Evolutionary conservation across 1,140 invertebrate species (phyloP), one percentile per base, ranked within the genome.

Genomic region (Scylla paramamosain): DNA sequence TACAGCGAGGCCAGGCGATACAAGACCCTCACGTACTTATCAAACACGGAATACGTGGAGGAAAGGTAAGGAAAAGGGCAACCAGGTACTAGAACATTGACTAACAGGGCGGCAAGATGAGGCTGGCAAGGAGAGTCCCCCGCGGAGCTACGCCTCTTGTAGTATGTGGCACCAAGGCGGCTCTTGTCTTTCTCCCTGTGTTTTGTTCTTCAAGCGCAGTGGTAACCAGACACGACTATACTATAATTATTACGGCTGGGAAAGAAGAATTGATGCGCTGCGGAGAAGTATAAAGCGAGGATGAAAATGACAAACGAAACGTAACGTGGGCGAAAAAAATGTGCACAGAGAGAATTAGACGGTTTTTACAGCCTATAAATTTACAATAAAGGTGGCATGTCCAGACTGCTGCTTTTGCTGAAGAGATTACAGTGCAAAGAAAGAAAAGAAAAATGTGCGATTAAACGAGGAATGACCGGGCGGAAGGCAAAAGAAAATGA

Each of bases 361-460:
- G 67, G 67, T n/a, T n/a, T 77, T 77, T 77, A 77, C 20, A 77
- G 16, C 20, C 25, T 25, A 77, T 77, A 77, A 77, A 77, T 77
- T 59, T 77, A 77, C 67, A 20, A 77, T 77, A 77, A 77, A 77
- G 67, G 67, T 77, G 67, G 67, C 67, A 20, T 77, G 67, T 77
- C 25, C n/a, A 77, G 67, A 77, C 0, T 0, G 16, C 67, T 25
- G 25, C 67, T 25, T 77, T 77, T n/a, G 16, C 4, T n/a, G 1
- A 77, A 77, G 67, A 77, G n/a, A 7, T 12, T 77, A 77, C 67
- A 77, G 67, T 25, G 25, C 20, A 77, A 77, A 77, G 67, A 77
- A 77, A n/a, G 67, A 77, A 1, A 77, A 77, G 67, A 77, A 77
- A 77, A 77, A 77, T 77, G 25, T n/a, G 12, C 16, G 67, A 20